Evolutionary conservation across 2,888 invertebrate genomes (phyloP), one percentile per base, ranked within the genome.

Genomic region (Dendrolimus pini): DNA sequence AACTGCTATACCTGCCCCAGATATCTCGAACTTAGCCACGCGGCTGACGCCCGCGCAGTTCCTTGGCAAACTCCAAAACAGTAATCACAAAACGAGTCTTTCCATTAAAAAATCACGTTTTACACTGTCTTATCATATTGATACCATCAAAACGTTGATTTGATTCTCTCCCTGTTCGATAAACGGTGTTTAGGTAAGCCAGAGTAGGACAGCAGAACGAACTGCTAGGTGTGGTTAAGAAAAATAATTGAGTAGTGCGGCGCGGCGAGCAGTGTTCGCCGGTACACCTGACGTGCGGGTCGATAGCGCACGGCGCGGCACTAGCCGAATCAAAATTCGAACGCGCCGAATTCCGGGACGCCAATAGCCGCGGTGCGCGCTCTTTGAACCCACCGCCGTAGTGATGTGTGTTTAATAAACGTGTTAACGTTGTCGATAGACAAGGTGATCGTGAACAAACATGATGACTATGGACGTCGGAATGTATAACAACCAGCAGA

Each of bases 401-500:
- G 89, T 87, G 86, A 80, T 84, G 88, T 88, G 86, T 81, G 85
- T 82, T 78, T 85, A 80, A 77, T 47, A 65, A 70, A 66, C 64
- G 70, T 63, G 64, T 69, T 66, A 62, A 78, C 70, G 73, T 68
- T 80, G 78, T 82, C 80, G 81, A 82, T 77, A 82, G 77, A 78
- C 79, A 69, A 77, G 74, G 73, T 79, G 75, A 72, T 77, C 75
- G 80, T 78, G 80, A 80, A 9, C 72, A 85, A 84, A 83, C 87
- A 94, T 94, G 94, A 94, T 94, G 94, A 95, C 93, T 93, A 95
- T 95, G 95, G 95, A 95, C 93, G 92, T 95, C 92, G 94, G 94
- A 79, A 95, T 94, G 94, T 95, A 94, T 92, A 93, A 94, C 78
- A 92, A 93, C 85, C 92, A 93, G 80, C 93, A 93, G 82, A 92